These are phyloP conservation scores for Thaumatotibia leucotreta DNA, from an alignment of 1,140 invertebrate genomes.

Conservation along the genomic window DNA sequence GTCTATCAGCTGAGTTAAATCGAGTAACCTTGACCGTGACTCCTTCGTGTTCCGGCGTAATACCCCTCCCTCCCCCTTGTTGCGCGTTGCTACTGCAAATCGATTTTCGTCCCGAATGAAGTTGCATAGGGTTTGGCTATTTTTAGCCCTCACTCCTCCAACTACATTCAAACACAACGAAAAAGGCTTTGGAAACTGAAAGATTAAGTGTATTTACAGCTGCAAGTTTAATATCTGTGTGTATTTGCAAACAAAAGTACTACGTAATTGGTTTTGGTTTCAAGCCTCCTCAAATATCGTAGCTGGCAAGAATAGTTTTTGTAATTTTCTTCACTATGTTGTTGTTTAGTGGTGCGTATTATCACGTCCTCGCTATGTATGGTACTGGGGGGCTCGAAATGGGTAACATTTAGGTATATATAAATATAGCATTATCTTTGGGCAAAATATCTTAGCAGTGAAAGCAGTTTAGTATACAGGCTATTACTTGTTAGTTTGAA, in stretches of 20 bases:
- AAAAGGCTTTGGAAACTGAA: too few relatives aligned
- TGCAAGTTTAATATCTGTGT: background rate
- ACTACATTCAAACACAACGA: too few relatives aligned
- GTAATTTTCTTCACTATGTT: background rate
- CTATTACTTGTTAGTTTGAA: conserved; percentile 27
- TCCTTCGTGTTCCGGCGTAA: conserved; percentile 35
- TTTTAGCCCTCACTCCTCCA: conserved; percentile 7
- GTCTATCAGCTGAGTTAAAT: conserved; percentile 25
- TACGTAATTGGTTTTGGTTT: background rate
- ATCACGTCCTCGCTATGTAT: background rate
- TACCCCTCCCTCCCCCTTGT: conserved; percentile 23
- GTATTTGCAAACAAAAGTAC: too few relatives aligned
- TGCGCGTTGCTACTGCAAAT: conserved; percentile 35
- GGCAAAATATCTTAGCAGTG: conserved; percentile 40
- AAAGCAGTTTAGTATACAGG: conserved; percentile 48
- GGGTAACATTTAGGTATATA: background rate
- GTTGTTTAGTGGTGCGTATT: background rate
- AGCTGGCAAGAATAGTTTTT: background rate
- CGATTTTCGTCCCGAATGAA: conserved; percentile 30
- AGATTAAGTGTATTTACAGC: too few relatives aligned
- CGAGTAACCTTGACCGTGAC: conserved; percentile 56
- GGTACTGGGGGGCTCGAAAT: background rate
- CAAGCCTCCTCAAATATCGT: background rate
- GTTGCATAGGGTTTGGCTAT: conserved; percentile 16
- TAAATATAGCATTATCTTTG: background rate